Percentiles rank a stretch among this genome's conserved stretches.
Evolutionary conservation across 2,797 vertebrate genomes (phyloP).

Genomic region (Bradypodion ventrale): DNA sequence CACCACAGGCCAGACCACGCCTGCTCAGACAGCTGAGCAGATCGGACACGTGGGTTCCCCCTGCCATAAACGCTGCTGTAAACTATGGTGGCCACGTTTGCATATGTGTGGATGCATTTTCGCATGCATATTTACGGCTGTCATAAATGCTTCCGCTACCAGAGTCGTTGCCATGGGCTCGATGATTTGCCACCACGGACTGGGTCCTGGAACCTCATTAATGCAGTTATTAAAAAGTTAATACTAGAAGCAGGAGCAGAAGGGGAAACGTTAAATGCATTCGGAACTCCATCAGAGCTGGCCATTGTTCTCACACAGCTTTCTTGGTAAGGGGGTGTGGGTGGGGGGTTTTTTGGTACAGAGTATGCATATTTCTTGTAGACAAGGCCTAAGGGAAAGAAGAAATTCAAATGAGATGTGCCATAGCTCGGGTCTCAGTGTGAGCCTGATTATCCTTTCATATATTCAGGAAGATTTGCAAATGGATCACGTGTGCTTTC

Average conservation of each 20-base stretch:
- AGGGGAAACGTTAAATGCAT: slow-evolving; percentile 22
- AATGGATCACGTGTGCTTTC: slow-evolving; percentile 52
- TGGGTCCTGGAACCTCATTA: background rate
- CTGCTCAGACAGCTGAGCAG: too few relatives aligned
- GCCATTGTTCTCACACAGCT: slow-evolving; percentile 37
- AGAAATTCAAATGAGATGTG: slow-evolving; percentile 53
- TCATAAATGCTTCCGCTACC: too few relatives aligned
- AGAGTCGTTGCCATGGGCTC: too few relatives aligned
- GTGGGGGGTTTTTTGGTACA: too few relatives aligned
- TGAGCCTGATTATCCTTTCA: slow-evolving; percentile 66
- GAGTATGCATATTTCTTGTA: slow-evolving; percentile 49
- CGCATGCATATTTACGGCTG: too few relatives aligned
- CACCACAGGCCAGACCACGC: too few relatives aligned
- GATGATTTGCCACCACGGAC: too few relatives aligned
- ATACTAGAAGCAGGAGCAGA: background rate
- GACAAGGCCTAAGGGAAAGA: slow-evolving; percentile 56
- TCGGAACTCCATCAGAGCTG: slow-evolving; percentile 22
- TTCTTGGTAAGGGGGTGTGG: too few relatives aligned
- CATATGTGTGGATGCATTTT: too few relatives aligned
- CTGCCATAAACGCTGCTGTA: too few relatives aligned
- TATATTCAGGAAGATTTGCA: slow-evolving; percentile 56
- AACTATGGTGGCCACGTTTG: too few relatives aligned
- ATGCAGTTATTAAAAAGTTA: slow-evolving; percentile 3
- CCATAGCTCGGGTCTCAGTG: slow-evolving; percentile 39
- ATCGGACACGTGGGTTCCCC: too few relatives aligned